phyloP scores from a whole-genome alignment of 2,113 vertebrate species.

The Orientallactaga bullata region DNA sequence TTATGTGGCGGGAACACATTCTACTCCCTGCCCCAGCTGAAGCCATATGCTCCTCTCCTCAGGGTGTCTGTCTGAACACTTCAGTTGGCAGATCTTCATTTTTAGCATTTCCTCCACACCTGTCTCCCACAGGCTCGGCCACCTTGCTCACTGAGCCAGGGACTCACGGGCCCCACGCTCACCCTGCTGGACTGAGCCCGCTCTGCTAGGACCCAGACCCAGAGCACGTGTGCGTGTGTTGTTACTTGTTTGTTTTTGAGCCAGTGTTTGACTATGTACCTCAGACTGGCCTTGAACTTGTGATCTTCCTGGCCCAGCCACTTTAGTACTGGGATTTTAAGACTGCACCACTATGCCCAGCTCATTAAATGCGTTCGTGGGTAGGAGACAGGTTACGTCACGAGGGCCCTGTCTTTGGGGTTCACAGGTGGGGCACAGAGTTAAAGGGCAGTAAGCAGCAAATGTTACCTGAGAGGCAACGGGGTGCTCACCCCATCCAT shows the following conservation, averaged over 20 bases:
- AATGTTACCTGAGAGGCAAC: not conserved
- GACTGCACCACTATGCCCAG: not conserved
- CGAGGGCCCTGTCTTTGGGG: not conserved
- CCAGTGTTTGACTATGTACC: not conserved
- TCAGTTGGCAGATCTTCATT: not conserved
- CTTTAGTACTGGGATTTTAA: not conserved
- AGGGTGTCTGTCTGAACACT: not conserved
- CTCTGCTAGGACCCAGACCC: fast-evolving
- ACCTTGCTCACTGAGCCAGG: not conserved
- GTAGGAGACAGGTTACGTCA: fast-evolving
- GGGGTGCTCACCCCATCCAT: no score
- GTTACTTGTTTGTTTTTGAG: not conserved
- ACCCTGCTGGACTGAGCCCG: fast-evolving
- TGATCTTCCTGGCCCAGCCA: not conserved
- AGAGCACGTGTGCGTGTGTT: fast-evolving
- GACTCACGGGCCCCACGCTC: not conserved
- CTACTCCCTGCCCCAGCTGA: not conserved
- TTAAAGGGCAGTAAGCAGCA: not conserved
- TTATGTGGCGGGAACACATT: conserved; percentile 33
- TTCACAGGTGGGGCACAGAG: not conserved
- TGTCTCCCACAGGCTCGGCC: fast-evolving
- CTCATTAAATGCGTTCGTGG: not conserved
- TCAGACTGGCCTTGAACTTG: not conserved
- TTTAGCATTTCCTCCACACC: not conserved
- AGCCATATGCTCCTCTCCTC: not conserved